Percentiles rank a stretch among this genome's conserved stretches.
Evolutionary conservation across 2,797 vertebrate species (phyloP).

Genomic region (Amphiprion clarkii): DNA sequence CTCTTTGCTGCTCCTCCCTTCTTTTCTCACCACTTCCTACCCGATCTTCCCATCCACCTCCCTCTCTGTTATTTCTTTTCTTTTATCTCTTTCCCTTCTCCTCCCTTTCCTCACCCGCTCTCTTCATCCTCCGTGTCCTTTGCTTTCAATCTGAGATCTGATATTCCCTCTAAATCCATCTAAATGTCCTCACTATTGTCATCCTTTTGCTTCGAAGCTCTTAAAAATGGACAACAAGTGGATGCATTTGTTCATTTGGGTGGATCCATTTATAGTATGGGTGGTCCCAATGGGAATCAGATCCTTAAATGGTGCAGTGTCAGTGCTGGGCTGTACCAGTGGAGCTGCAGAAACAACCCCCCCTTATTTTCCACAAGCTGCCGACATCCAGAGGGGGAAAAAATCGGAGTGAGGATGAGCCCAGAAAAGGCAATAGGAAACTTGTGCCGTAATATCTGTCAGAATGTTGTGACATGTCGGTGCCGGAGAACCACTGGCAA

Average conservation of each 20-base stretch:
- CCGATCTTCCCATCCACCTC: background rate
- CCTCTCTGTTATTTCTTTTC: slow-evolving; percentile 3
- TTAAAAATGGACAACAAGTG: slow-evolving; percentile 32
- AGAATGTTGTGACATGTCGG: slow-evolving; percentile 64
- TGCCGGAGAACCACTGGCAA: slow-evolving; percentile 49
- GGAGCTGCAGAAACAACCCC: slow-evolving; percentile 48
- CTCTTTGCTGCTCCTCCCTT: slow-evolving; percentile 1
- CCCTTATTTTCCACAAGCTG: slow-evolving; percentile 67
- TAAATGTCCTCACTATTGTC: slow-evolving; percentile 29
- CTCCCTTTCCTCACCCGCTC: background rate
- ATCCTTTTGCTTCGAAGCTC: slow-evolving; percentile 29
- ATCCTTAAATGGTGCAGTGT: slow-evolving; percentile 80
- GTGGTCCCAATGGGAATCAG: slow-evolving; percentile 73
- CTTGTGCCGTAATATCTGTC: slow-evolving; percentile 56
- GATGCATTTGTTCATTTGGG: slow-evolving; percentile 53
- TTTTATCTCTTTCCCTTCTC: background rate
- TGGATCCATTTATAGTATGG: slow-evolving; percentile 73
- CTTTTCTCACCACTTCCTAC: background rate
- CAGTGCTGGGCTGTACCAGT: slow-evolving; percentile 65
- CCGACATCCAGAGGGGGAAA: slow-evolving; percentile 26
- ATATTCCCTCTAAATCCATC: slow-evolving; percentile 9
- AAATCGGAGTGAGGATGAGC: slow-evolving; percentile 48
- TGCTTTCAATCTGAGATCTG: slow-evolving; percentile 2
- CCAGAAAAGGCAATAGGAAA: slow-evolving; percentile 73
- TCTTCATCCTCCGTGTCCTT: background rate